A percentile compares a stretch with the other conserved stretches of the same genome.
Evolutionary conservation across 2,113 vertebrate genomes (phyloP).

Genomic region (Phalacrocorax brasilianus): DNA sequence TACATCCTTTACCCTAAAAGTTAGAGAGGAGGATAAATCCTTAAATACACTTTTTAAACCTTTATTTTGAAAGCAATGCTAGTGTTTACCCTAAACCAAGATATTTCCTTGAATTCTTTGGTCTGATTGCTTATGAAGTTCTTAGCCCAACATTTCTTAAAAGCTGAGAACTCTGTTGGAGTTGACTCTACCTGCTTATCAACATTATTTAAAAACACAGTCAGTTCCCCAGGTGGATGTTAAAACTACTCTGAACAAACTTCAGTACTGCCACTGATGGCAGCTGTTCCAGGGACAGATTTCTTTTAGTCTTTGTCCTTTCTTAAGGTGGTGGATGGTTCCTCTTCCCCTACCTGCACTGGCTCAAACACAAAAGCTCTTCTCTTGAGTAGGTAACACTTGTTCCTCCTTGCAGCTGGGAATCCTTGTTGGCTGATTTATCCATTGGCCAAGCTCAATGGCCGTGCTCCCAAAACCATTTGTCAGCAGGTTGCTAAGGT

Average conservation of each 20-base stretch:
- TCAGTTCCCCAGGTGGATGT: background rate
- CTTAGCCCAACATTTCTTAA: background rate
- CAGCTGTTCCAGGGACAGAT: background rate
- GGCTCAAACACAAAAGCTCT: background rate
- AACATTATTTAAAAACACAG: background rate
- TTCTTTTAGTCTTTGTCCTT: background rate
- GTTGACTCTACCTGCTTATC: background rate
- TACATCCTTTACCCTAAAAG: background rate
- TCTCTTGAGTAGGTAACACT: accelerated
- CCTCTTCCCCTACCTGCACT: background rate
- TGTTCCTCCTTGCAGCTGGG: background rate
- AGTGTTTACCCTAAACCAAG: background rate
- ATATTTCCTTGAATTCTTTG: background rate
- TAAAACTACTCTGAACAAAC: background rate
- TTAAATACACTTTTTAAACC: background rate
- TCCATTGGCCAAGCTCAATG: background rate
- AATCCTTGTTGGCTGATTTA: background rate
- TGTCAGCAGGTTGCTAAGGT: background rate
- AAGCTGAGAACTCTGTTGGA: background rate
- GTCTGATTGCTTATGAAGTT: background rate
- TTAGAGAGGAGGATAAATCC: background rate
- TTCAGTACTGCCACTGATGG: background rate
- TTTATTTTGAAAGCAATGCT: background rate
- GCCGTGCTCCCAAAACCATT: background rate
- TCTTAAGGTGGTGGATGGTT: background rate